phyloP scores from a whole-genome alignment of 2,113 vertebrate genomes.

The Callaeas wilsoni region DNA sequence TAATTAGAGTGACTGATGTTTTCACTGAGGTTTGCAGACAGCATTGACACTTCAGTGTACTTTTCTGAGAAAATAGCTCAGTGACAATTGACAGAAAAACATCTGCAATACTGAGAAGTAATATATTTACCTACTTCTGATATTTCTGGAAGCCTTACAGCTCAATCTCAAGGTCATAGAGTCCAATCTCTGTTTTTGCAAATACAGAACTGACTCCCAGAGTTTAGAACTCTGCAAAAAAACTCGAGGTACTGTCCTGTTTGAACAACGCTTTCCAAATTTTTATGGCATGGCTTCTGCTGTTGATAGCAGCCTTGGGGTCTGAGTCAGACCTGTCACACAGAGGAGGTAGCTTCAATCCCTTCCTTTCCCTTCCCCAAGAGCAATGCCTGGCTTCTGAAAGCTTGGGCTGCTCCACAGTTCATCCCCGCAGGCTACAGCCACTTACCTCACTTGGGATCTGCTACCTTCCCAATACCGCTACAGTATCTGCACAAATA shows the following conservation, averaged over 20 bases:
- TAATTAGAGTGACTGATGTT: slow-evolving; percentile 64
- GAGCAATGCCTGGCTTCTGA: neutral
- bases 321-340: neutral
- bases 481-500: neutral
- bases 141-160: slow-evolving; percentile 4
- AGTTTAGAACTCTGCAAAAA: neutral
- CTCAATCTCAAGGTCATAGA: slow-evolving; percentile 1
- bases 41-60: neutral
- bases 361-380: neutral
- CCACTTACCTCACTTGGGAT: neutral
- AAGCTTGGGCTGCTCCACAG: neutral
- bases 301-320: neutral
- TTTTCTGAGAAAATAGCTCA: slow-evolving; percentile 28
- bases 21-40: slow-evolving; percentile 40
- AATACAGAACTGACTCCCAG: neutral
- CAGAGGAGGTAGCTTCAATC: neutral
- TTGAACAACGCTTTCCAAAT: neutral
- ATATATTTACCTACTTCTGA: slow-evolving; percentile 31
- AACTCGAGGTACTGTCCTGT: neutral
- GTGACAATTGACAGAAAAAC: slow-evolving; percentile 45
- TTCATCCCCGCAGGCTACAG: neutral
- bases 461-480: neutral
- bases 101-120: neutral
- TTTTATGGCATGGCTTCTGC: neutral
- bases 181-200: neutral